Percentiles rank a stretch among this genome's conserved stretches.
phyloP scores from a whole-genome alignment of 53 echinoderm and acorn worm species.

The Antedon mediterranea region DNA sequence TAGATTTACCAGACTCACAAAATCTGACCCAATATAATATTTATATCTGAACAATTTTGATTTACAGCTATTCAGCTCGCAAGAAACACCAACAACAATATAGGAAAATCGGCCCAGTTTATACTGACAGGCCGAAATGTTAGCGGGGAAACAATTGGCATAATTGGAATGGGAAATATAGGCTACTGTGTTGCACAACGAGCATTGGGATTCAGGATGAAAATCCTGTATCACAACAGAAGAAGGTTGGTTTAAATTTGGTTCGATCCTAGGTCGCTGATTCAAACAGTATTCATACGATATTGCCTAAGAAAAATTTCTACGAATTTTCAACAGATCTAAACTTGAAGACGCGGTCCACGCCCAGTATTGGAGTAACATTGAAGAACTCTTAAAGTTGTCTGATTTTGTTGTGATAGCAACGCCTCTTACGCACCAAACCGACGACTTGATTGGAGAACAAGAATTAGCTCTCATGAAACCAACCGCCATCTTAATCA shows the following conservation, averaged over 20 bases:
- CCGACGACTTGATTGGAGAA: constrained; percentile 14
- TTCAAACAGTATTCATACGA: too few species aligned
- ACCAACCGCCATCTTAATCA: constrained; percentile 26
- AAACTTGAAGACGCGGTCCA: constrained; percentile 21
- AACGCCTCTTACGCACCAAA: constrained; percentile 19
- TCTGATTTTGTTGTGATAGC: constrained; percentile 35
- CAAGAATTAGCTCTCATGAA: constrained; percentile 28
- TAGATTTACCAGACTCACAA: too few species aligned
- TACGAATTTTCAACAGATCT: constrained; percentile 1
- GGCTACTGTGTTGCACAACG: constrained; percentile 40
- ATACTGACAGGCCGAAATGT: too few species aligned
- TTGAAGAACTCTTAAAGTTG: constrained; percentile 24
- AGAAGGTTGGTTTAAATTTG: constrained; percentile 32
- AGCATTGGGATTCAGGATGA: constrained; percentile 40
- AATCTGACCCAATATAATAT: too few species aligned
- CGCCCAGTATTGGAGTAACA: constrained; percentile 16
- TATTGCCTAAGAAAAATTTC: too few species aligned
- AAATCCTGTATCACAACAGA: constrained; percentile 30
- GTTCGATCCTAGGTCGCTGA: too few species aligned
- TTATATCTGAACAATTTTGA: too few species aligned
- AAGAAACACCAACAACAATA: too few species aligned
- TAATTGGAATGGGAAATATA: constrained; percentile 49
- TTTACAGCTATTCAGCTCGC: too few species aligned
- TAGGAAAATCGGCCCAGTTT: too few species aligned
- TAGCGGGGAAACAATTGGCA: constrained; percentile 39